These are phyloP conservation scores for Aleiodes leptofemur DNA, from an alignment of 2,888 invertebrate genomes.

Conservation along the genomic window DNA sequence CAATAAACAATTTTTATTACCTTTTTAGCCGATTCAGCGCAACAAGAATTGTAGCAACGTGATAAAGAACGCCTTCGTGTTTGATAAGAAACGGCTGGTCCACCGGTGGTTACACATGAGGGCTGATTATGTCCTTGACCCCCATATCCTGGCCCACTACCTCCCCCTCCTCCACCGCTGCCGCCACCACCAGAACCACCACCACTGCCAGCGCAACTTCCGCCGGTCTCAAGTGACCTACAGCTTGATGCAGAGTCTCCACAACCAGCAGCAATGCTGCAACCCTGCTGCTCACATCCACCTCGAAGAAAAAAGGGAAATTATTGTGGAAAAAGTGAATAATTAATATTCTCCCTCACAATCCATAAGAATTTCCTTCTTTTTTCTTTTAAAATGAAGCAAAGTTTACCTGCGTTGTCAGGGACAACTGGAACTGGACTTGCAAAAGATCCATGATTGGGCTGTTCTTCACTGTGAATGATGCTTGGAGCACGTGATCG, in stretches of 20 bases:
- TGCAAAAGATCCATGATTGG: constrained; percentile 60
- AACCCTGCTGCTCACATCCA: constrained; percentile 69
- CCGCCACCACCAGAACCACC: constrained; percentile 55
- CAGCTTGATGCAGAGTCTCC: constrained; percentile 66
- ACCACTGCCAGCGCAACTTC: constrained; percentile 55
- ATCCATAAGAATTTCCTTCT: background rate
- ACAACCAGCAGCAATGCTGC: constrained; percentile 62
- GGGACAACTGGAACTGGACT: constrained; percentile 63
- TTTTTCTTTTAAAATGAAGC: constrained; percentile 3
- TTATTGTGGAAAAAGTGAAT: background rate
- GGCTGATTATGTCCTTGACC: constrained; percentile 65
- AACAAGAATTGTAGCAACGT: constrained; percentile 85
- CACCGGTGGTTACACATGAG: constrained; percentile 56
- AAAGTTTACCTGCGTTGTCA: constrained; percentile 61
- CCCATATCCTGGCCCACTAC: constrained; percentile 52
- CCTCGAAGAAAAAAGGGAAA: constrained; percentile 22
- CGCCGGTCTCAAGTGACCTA: constrained; percentile 63
- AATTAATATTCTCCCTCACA: background rate
- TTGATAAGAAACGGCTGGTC: constrained; percentile 62
- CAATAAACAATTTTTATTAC: constrained; percentile 72
- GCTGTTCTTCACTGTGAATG: constrained; percentile 67
- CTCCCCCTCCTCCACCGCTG: constrained; percentile 54
- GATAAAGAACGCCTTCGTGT: constrained; percentile 65
- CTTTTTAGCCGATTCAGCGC: constrained; percentile 89
- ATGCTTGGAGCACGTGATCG: constrained; percentile 68